phyloP scores from a whole-genome alignment of 2,888 invertebrate species.

The Nemotelus nigrinus region DNA sequence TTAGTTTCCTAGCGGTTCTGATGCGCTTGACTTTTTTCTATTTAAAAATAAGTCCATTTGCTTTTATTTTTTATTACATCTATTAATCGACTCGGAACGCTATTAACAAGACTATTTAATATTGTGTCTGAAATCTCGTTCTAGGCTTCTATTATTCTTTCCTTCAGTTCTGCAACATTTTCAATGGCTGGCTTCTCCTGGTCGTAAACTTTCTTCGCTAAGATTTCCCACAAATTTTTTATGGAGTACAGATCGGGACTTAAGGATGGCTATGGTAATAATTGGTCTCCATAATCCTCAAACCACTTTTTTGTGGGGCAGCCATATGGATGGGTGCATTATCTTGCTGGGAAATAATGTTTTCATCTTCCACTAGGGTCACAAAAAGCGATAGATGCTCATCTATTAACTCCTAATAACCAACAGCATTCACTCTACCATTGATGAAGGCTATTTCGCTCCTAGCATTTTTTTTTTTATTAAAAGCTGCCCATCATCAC shows the following conservation, averaged over 20 bases:
- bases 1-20: too few species aligned
- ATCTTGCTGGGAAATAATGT: constrained; percentile 19
- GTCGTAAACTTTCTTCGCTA: constrained; percentile 19
- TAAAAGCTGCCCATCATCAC: constrained; percentile 37
- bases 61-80: neutral
- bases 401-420: neutral
- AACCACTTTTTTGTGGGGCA: constrained; percentile 18
- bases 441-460: constrained; percentile 22
- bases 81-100: constrained; percentile 6
- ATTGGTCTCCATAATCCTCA: constrained; percentile 17
- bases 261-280: neutral
- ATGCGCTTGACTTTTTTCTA: neutral
- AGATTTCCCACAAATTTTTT: constrained; percentile 21
- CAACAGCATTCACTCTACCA: constrained; percentile 14
- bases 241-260: constrained; percentile 17
- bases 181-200: constrained; percentile 17
- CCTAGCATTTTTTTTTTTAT: constrained; percentile 11
- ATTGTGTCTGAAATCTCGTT: neutral
- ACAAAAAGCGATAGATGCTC: constrained; percentile 14
- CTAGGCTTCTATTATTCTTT: constrained; percentile 25
- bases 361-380: constrained; percentile 11
- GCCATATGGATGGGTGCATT: constrained; percentile 26
- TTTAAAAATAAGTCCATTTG: constrained; percentile 8
- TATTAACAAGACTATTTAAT: neutral
- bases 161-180: constrained; percentile 18